Conservation (phyloP, 2,888 invertebrate genomes). For the Drosophila affinis region DNA sequence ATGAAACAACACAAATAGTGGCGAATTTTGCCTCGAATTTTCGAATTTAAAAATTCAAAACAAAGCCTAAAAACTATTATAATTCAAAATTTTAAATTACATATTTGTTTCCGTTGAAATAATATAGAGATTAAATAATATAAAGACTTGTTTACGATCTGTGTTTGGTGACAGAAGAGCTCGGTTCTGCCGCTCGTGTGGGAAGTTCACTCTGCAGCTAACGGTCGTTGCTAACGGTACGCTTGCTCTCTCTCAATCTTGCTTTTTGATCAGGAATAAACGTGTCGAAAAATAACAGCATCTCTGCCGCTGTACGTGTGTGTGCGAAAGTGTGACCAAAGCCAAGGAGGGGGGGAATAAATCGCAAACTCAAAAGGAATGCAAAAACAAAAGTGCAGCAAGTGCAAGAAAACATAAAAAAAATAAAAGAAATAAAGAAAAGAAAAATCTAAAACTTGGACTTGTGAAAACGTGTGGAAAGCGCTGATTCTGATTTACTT, state of each 20-base stretch:
- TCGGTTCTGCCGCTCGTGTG: background rate
- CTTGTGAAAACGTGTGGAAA: conserved; percentile 45
- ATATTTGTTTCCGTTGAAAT: background rate
- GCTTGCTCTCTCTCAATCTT: conserved; percentile 38
- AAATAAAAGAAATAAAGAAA: conserved; percentile 5
- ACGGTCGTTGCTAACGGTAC: conserved; percentile 74
- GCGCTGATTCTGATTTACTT: conserved; percentile 43
- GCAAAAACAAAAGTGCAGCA: conserved; percentile 24
- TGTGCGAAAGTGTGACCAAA: conserved; percentile 32
- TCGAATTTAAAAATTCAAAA: background rate
- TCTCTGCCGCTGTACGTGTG: conserved; percentile 18
- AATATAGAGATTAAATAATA: background rate
- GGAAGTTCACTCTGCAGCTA: conserved; percentile 46
- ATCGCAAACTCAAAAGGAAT: conserved; percentile 39
- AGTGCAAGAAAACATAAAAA: conserved; percentile 31
- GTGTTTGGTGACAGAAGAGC: background rate
- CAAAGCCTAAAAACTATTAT: background rate
- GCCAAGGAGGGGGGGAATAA: conserved; percentile 41
- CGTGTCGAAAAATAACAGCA: conserved; percentile 45
- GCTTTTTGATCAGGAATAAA: conserved; percentile 14
- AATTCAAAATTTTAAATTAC: background rate
- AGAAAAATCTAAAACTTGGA: conserved; percentile 46
- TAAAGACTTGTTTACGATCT: background rate
- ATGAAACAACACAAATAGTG: background rate
- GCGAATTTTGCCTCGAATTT: background rate